Percentiles rank a stretch among this genome's conserved stretches.
phyloP scores from a whole-genome alignment of 2,888 invertebrate species.

The Formica aserva region DNA sequence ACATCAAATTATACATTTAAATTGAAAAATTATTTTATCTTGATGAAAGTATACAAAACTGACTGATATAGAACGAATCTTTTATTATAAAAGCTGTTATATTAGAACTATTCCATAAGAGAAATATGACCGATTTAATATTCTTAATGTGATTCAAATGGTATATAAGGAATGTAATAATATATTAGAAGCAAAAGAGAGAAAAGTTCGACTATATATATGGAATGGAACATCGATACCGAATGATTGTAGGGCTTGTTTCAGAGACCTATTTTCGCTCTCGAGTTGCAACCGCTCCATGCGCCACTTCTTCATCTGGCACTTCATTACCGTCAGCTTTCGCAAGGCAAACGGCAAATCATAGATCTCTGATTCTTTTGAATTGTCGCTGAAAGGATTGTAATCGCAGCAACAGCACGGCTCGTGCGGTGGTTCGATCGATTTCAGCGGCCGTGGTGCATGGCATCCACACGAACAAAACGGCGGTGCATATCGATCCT shows the following conservation, averaged over 20 bases:
- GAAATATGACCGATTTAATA: background rate
- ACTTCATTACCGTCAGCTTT: conserved; percentile 82
- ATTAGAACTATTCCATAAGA: background rate
- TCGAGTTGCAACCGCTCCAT: conserved; percentile 80
- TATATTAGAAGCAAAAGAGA: background rate
- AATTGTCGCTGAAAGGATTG: conserved; percentile 79
- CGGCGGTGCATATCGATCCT: conserved; percentile 37
- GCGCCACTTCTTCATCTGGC: conserved; percentile 83
- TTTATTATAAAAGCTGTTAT: background rate
- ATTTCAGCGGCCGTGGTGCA: conserved; percentile 46
- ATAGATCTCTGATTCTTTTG: conserved; percentile 77
- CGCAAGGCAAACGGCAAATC: conserved; percentile 80
- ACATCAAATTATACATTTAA: background rate
- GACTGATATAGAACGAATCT: background rate
- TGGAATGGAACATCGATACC: conserved; percentile 73
- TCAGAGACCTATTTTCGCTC: conserved; percentile 81
- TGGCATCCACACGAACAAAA: conserved; percentile 67
- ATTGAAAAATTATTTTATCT: background rate
- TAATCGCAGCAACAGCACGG: conserved; percentile 79
- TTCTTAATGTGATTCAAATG: background rate
- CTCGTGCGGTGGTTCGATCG: conserved; percentile 75
- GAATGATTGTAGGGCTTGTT: conserved; percentile 75
- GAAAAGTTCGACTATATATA: background rate
- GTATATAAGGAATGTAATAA: background rate
- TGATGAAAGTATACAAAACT: background rate